Percentiles rank a stretch among this genome's conserved stretches.
Conservation (phyloP, 2,113 vertebrate species). For the Sinocyclocheilus maitianheensis region DNA sequence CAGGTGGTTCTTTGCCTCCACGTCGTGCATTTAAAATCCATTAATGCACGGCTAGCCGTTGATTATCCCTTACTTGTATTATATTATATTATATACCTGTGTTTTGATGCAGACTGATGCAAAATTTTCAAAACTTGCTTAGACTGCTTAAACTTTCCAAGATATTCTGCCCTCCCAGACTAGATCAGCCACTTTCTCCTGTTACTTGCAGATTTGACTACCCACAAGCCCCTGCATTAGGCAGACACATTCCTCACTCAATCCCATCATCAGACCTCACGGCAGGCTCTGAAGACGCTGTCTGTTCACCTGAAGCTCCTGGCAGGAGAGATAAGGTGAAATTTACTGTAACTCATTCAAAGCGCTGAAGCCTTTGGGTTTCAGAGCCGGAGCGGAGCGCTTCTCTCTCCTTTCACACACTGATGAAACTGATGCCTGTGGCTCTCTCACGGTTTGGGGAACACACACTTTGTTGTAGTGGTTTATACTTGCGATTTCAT, state of each 20-base stretch:
- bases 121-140: no score
- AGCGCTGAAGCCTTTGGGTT: slow-evolving; percentile 19
- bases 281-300: slow-evolving; percentile 31
- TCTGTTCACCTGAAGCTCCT: slow-evolving; percentile 42
- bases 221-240: neutral
- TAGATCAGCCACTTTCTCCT: neutral
- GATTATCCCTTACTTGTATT: no score
- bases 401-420: no score
- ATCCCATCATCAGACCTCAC: neutral
- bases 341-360: slow-evolving; percentile 19
- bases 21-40: no score
- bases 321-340: slow-evolving; percentile 36
- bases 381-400: no score
- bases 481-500: neutral
- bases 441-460: neutral
- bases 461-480: neutral
- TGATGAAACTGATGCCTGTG: neutral
- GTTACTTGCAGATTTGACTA: neutral
- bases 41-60: no score
- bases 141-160: neutral
- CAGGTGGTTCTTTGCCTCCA: no score
- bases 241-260: slow-evolving; percentile 13
- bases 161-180: neutral
- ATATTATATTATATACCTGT: no score
- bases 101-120: no score